Evolutionary conservation across 2,113 vertebrate species (phyloP), one percentile per base, ranked within the genome.

Genomic region (Leptobrachium ailaonicum): DNA sequence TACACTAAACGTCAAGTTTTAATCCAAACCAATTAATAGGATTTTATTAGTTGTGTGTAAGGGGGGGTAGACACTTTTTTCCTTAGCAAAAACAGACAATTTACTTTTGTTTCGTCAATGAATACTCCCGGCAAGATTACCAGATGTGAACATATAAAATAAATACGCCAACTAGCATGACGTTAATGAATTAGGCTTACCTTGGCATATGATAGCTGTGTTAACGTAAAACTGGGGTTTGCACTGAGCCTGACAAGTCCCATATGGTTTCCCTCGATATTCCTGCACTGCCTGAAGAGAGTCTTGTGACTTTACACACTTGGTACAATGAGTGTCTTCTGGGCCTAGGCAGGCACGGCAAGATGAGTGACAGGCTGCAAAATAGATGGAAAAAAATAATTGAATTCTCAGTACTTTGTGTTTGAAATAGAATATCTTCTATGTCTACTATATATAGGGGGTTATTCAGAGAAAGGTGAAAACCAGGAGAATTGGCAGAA

Each of bases 321-420:
- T 83, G 2, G 88, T 88, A 69, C 97, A 98, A 40, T 86, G 92
- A 0, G 89, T 89, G 2, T 83, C 71, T 2, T 90, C 86, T 0
- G 94, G 94, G 1, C 98, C 97, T 0, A 93, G 1, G 9, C 98
- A 99, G 1, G 91, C 84, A 0, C 85, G 91, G 68, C 98, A 99
- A 41, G 95, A 95, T 0, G 88, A 86, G 32, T 97, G 95, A 50
- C 96, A 98, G 56, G 90, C 98, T 99, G 83, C 1, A 64, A 44
- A 80, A 0, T 1, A 50, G 69, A 32, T 14, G 14, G 3, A 79
- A 72, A 14, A 45, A 45, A 42, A 67, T 50, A 73, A 67, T 9
- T 66, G 45, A 73, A 43, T 66, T 8, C 44, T 40, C 47, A 3
- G 50, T 1, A 10, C 11, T 71, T 79, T 62, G 14, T 2, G 20